phyloP scores from a whole-genome alignment of 2,797 vertebrate genomes.

The Macrochelys suwanniensis region DNA sequence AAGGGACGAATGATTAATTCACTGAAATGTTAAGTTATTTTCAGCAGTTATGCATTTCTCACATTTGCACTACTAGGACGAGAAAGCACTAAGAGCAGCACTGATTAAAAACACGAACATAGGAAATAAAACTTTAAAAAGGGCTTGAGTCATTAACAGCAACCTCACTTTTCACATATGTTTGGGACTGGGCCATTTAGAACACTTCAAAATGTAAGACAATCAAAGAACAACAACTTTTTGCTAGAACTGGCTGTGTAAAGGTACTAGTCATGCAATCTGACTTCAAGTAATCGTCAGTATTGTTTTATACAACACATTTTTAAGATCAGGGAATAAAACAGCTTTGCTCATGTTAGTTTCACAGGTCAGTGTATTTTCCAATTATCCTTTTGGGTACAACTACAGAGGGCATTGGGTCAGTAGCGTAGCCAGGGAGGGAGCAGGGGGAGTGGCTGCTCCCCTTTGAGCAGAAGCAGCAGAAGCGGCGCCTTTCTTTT shows the following conservation, averaged over 20 bases:
- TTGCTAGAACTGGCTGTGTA: not conserved
- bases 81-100: not conserved
- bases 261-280: not conserved
- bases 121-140: not conserved
- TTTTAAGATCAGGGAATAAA: slow-evolving; percentile 6
- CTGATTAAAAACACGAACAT: not conserved
- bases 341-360: not conserved
- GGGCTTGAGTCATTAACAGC: not conserved
- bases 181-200: too few species aligned
- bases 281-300: not conserved
- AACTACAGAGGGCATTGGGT: not conserved
- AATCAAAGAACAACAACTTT: not conserved
- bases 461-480: too few species aligned
- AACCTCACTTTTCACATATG: not conserved
- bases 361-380: not conserved
- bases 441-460: too few species aligned
- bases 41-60: not conserved
- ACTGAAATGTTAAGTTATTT: not conserved
- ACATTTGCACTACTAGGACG: not conserved
- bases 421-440: too few species aligned
- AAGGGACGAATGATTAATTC: not conserved
- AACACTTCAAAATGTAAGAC: not conserved
- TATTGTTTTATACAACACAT: not conserved
- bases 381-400: not conserved
- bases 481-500: too few species aligned